Evolutionary conservation across 2,888 invertebrate genomes (phyloP), one percentile per base, ranked within the genome.

Genomic region (Noctua comes): DNA sequence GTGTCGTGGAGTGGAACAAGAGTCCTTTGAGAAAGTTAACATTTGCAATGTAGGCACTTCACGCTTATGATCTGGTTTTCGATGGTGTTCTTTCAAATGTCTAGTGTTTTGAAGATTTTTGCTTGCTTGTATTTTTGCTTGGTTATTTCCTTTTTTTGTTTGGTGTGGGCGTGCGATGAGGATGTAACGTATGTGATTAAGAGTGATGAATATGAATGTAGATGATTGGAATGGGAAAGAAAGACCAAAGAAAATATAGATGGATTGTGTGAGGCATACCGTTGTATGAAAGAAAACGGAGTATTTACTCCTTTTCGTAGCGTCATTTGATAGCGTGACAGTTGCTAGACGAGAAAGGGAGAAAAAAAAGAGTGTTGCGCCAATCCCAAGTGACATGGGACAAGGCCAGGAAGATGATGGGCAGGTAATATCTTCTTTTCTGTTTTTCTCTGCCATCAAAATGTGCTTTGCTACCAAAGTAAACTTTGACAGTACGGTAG

Each of bases 1-100:
- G 80, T 84, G 86, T 81, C 81, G 85, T 77, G 80, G 88, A 83
- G 84, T 70, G 86, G 86, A 81, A 89, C 86, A 86, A 91, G 89
- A 88, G 89, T 88, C 87, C 84, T 80, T 86, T 88, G 83, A 88
- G 74, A 88, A 88, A 80, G 83, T 84, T 88, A 84, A 87, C 89
- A 86, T 90, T 89, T 88, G 85, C 89, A 68, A 80, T 87, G 79
- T 81, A 69, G 87, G 74, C 85, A 76, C 87, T 87, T 73, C 87
- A 81, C 54, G 16, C 51, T 74, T 79, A 74, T 87, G 78, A 86
- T 86, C 84, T 78, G 84, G 71, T 86, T 83, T 66, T 54, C 24
- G 16, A 54, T 66, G 62, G 13, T 69, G 36, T 83, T 79, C 75
- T 79, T 79, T 46, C n/a, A 76, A 64, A 72, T 40, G 31, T 79